phyloP scores from a whole-genome alignment of 2,797 vertebrate genomes.

The Paedocypris micromegethes region DNA sequence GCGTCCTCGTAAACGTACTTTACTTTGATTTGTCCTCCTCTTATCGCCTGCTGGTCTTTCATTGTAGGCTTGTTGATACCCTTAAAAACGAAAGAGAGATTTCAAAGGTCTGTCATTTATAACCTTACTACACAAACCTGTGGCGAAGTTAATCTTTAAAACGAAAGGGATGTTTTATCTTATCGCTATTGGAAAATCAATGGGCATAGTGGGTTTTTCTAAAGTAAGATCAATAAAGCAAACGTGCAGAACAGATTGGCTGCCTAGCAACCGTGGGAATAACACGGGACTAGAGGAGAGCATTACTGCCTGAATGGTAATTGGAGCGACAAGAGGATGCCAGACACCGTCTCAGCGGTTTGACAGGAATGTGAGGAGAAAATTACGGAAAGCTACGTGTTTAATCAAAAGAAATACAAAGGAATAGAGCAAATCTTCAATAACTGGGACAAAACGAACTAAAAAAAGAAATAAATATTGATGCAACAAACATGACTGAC shows the following conservation, averaged over 20 bases:
- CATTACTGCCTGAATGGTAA: constrained; percentile 33
- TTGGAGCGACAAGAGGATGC: constrained; percentile 24
- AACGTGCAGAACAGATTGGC: constrained; percentile 33
- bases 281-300: constrained; percentile 8
- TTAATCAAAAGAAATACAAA: constrained; percentile 24
- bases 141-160: not conserved
- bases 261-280: constrained; percentile 14
- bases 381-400: constrained; percentile 53
- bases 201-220: constrained; percentile 13
- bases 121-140: not conserved
- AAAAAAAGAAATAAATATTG: not conserved
- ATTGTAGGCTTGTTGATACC: constrained; percentile 71
- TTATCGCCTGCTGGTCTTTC: constrained; percentile 77
- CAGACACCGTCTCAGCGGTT: constrained; percentile 15
- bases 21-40: constrained; percentile 78
- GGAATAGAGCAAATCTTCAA: not conserved
- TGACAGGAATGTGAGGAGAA: constrained; percentile 9
- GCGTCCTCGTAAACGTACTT: constrained; percentile 90
- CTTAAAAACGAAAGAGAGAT: constrained; percentile 44
- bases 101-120: not conserved
- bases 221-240: constrained; percentile 33
- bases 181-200: constrained; percentile 1
- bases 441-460: not conserved
- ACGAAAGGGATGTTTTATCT: not conserved
- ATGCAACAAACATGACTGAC: no score